These are phyloP conservation scores for Ictidomys tridecemlineatus DNA, from an alignment of 2,113 vertebrate genomes.

Conservation along the genomic window DNA sequence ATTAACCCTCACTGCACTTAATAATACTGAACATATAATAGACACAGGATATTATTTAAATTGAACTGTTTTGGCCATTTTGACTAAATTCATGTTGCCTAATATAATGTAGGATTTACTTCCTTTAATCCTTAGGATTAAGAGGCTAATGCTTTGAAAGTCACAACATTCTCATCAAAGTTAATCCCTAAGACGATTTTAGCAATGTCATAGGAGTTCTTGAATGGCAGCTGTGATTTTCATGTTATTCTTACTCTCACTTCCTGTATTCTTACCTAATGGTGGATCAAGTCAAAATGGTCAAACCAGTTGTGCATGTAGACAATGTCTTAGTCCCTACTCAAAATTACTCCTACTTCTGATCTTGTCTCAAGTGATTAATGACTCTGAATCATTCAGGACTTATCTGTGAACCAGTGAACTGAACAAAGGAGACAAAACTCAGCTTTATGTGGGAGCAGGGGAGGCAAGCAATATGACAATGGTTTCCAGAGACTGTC, in stretches of 20 bases:
- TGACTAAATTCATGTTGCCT: constrained; percentile 18
- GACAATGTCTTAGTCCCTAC: not conserved
- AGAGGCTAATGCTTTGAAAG: constrained; percentile 26
- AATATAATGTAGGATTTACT: constrained; percentile 38
- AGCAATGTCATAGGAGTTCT: not conserved
- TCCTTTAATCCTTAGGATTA: constrained; percentile 51
- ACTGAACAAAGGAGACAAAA: not conserved
- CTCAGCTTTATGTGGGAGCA: not conserved
- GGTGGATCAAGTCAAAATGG: not conserved
- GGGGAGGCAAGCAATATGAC: not conserved
- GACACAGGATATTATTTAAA: not conserved
- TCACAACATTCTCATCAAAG: not conserved
- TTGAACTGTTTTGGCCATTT: not conserved
- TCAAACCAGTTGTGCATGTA: not conserved
- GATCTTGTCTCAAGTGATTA: not conserved
- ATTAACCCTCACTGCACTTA: not conserved
- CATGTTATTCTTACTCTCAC: not conserved
- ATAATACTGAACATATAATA: not conserved
- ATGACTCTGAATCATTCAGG: not conserved
- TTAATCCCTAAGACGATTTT: not conserved
- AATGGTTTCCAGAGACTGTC: not conserved
- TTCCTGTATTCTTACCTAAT: not conserved
- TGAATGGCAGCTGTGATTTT: not conserved
- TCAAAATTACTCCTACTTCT: not conserved
- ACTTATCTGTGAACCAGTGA: not conserved